These are phyloP conservation scores for Mormyrus lacerda DNA, from an alignment of 2,113 vertebrate species.

Conservation along the genomic window DNA sequence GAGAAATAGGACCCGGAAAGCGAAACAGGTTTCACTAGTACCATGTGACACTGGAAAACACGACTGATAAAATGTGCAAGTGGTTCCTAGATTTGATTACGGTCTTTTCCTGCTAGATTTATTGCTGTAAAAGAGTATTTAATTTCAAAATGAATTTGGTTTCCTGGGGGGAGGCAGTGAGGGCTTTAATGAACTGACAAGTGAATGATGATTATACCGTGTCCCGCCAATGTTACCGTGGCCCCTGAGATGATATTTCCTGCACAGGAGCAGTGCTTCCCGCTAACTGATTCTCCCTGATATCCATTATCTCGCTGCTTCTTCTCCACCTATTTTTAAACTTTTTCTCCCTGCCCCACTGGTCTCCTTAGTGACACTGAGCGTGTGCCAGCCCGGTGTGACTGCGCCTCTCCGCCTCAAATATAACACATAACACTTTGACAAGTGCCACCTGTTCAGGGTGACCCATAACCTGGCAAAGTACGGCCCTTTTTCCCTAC, in stretches of 20 bases:
- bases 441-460: neutral
- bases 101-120: neutral
- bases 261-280: neutral
- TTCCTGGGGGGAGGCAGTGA: neutral
- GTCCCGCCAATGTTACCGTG: neutral
- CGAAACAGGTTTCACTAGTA: neutral
- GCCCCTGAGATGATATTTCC: neutral
- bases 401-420: neutral
- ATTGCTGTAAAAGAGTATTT: neutral
- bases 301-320: neutral
- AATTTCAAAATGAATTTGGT: neutral
- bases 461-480: neutral
- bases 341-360: neutral
- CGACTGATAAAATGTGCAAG: constrained; percentile 4
- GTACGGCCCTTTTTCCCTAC: neutral
- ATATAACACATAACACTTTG: neutral
- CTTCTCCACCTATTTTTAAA: constrained; percentile 8
- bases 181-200: neutral
- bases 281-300: neutral
- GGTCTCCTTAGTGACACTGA: neutral
- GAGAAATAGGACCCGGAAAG: neutral
- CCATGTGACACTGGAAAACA: neutral
- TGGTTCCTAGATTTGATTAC: neutral
- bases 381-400: neutral
- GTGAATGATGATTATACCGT: neutral